These are phyloP conservation scores for Cariama cristata DNA, from an alignment of 2,113 vertebrate species.

Conservation along the genomic window DNA sequence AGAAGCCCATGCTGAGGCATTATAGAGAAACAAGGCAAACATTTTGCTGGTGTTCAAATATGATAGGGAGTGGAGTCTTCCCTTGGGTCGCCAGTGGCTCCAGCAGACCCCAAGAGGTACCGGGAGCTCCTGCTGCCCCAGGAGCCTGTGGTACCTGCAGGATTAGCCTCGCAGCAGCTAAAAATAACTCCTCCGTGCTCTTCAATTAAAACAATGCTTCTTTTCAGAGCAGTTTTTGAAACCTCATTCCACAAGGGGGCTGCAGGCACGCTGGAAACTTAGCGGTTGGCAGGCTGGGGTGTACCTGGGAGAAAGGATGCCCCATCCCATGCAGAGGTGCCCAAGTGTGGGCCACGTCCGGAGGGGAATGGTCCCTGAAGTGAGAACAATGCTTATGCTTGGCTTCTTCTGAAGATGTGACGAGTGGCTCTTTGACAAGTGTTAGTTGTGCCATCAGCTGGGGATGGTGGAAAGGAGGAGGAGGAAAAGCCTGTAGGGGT, in stretches of 20 bases:
- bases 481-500: neutral
- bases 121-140: neutral
- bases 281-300: neutral
- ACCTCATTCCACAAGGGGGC: constrained; percentile 81
- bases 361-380: neutral
- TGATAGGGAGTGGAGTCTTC: accelerated
- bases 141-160: neutral
- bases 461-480: neutral
- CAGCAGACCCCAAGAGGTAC: accelerated
- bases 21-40: neutral
- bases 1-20: neutral
- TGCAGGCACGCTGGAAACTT: constrained; percentile 53
- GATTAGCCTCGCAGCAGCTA: neutral
- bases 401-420: neutral
- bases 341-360: accelerated
- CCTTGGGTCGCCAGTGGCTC: accelerated
- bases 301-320: neutral
- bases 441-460: neutral
- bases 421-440: neutral
- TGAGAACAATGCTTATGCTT: accelerated
- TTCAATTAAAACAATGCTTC: constrained; percentile 45
- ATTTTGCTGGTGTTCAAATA: neutral
- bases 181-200: neutral
- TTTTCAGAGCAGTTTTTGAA: constrained; percentile 54
- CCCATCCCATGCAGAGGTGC: neutral